A percentile compares a stretch with the other conserved stretches of the same genome.
These are phyloP conservation scores for Furcifer pardalis DNA, from an alignment of 2,797 vertebrate species.

Conservation along the genomic window DNA sequence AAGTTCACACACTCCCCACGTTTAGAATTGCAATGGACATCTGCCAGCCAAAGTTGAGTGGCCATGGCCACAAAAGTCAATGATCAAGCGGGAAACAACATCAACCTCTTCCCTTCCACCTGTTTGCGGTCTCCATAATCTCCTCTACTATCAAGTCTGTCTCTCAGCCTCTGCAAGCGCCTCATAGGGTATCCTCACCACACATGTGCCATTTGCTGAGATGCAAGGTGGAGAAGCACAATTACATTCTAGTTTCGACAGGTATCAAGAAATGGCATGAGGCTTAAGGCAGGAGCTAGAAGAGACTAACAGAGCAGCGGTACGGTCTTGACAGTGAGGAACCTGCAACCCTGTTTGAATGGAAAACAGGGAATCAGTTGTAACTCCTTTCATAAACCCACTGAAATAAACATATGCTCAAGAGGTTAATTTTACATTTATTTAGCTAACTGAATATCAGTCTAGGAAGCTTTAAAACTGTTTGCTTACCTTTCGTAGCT, in stretches of 20 bases:
- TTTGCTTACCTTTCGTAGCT: slow-evolving; percentile 89
- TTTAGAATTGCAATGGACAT: too few relatives aligned
- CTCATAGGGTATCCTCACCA: background rate
- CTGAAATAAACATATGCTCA: background rate
- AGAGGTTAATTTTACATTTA: background rate
- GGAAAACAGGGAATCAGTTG: too few relatives aligned
- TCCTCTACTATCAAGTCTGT: background rate
- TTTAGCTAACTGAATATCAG: background rate
- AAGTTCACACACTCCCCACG: background rate
- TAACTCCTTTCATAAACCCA: background rate
- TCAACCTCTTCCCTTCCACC: background rate
- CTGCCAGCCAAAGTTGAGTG: too few relatives aligned
- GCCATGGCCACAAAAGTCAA: background rate
- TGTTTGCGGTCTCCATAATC: background rate
- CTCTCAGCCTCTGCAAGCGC: background rate
- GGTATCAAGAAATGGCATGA: background rate
- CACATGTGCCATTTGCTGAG: background rate
- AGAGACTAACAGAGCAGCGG: too few relatives aligned
- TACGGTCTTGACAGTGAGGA: too few relatives aligned
- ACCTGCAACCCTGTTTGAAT: too few relatives aligned
- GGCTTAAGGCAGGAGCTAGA: too few relatives aligned
- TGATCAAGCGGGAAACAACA: background rate
- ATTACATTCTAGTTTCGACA: background rate
- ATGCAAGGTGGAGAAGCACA: too few relatives aligned
- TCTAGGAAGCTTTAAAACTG: background rate